These are phyloP conservation scores for Botrylloides violaceus DNA, from an alignment of 23 tunicate species.

Conservation along the genomic window DNA sequence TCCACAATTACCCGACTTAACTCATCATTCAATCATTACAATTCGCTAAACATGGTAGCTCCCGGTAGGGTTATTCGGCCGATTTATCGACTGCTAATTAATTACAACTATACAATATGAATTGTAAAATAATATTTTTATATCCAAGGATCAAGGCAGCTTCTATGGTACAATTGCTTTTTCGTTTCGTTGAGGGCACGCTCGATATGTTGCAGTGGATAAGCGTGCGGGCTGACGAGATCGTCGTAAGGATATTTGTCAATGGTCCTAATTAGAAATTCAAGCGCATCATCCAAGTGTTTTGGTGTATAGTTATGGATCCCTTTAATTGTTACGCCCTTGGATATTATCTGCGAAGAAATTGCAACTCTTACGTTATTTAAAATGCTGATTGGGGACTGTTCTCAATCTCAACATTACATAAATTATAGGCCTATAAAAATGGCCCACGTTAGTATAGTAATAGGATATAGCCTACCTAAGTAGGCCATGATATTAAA, in stretches of 20 bases:
- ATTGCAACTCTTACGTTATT: background rate
- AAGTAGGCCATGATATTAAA: too few relatives aligned
- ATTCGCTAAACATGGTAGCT: too few relatives aligned
- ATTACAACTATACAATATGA: background rate
- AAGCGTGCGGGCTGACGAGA: conserved; percentile 13
- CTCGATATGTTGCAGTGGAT: conserved; percentile 18
- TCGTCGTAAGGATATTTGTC: conserved; percentile 21
- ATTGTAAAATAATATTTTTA: background rate
- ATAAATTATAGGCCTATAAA: background rate
- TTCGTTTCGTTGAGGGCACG: conserved; percentile 6
- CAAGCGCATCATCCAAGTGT: conserved; percentile 19
- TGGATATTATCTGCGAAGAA: conserved; percentile 16
- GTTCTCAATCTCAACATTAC: background rate
- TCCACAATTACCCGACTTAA: too few relatives aligned
- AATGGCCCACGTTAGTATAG: too few relatives aligned
- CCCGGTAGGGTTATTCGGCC: too few relatives aligned
- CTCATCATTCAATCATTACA: too few relatives aligned
- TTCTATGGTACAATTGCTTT: conserved; percentile 9
- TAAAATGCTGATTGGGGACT: background rate
- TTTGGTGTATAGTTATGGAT: conserved; percentile 19
- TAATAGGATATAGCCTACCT: too few relatives aligned
- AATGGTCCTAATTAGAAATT: conserved; percentile 6
- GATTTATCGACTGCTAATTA: too few relatives aligned
- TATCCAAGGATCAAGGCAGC: conserved; percentile 9
- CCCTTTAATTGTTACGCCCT: conserved; percentile 22